Conservation (phyloP, 2,113 vertebrate genomes). For the Odontophorus gujanensis region DNA sequence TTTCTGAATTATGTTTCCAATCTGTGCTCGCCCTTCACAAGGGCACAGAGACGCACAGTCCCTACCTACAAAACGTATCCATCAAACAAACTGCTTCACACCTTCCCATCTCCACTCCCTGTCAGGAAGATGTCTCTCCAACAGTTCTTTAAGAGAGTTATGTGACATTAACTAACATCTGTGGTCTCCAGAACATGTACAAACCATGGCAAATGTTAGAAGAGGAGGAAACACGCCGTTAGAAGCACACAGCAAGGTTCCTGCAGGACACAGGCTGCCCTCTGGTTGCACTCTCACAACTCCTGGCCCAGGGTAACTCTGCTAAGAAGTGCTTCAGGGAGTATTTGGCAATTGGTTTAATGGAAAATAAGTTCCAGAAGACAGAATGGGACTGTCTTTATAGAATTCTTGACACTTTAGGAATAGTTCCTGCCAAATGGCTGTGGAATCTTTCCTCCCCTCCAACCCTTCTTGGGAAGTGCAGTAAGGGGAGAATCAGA, state of each 20-base stretch:
- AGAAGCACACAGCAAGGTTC: not conserved
- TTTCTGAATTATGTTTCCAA: not conserved
- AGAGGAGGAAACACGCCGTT: not conserved
- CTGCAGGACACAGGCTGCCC: not conserved
- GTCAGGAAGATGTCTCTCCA: not conserved
- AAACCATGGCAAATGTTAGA: not conserved
- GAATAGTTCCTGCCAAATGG: not conserved
- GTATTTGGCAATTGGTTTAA: not conserved
- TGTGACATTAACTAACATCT: not conserved
- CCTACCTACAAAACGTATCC: not conserved
- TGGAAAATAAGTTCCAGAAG: not conserved
- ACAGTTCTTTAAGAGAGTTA: constrained; percentile 4
- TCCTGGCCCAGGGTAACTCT: not conserved
- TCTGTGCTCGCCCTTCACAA: not conserved
- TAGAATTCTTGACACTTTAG: not conserved
- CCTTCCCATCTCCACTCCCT: not conserved
- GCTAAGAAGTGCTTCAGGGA: not conserved
- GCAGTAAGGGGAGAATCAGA: not conserved
- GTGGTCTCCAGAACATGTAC: not conserved
- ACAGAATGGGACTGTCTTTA: not conserved
- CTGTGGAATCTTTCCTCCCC: not conserved
- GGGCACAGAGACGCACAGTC: constrained; percentile 18
- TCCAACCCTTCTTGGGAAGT: not conserved
- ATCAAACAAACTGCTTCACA: not conserved
- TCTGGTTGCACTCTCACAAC: not conserved